Base-by-base conservation (phyloP, 2,888 invertebrate genomes). In the Synergus laeviventris region DNA sequence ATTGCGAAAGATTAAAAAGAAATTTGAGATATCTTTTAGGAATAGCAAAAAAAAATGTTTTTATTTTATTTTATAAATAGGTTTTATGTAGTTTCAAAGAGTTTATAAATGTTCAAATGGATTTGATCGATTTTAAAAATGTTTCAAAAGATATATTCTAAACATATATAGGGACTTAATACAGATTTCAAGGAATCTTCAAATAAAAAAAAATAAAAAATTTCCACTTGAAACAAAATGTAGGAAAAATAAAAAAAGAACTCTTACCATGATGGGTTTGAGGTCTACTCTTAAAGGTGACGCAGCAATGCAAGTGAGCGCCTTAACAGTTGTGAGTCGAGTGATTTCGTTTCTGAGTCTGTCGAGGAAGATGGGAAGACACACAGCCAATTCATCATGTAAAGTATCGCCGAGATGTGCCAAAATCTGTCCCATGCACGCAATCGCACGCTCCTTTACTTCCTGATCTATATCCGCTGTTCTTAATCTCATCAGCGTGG, bases 401-500 rank as follows among this genome's bases (percentile, higher is more conserved):
- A 98, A 91, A 84, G 94, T 94, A 91, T 98, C 98, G 0, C 98
- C 98, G 84, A 99, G 94, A 90, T 97, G 97, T 79, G 97, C 96
- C 73, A 99, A 94, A 73, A 99, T 95, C 91, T 98, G 97, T 16
- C 98, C 98, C 95, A 98, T 97, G 86, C 99, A 98, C 1, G 98
- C 96, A 81, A 99, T 99, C 12, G 99, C 98, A 36, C 98, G 94
- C 89, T 99, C 99, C 91, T 99, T 99, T 0, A 99, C 99, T 92
- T 99, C 99, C 91, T 99, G 99, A 92, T 99, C 99, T 88, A 99
- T 98, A 90, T 99, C 99, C 0, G 98, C 96, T 45, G 99, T 97
- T 86, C 95, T 95, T 56, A 99, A 93, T 78, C 98, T 94, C 78
- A 95, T 94, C 84, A 98, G 91, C 0, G 98, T 97, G 86, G 97